phyloP scores from a whole-genome alignment of 2,797 vertebrate species.

The Neomorphus geoffroyi region DNA sequence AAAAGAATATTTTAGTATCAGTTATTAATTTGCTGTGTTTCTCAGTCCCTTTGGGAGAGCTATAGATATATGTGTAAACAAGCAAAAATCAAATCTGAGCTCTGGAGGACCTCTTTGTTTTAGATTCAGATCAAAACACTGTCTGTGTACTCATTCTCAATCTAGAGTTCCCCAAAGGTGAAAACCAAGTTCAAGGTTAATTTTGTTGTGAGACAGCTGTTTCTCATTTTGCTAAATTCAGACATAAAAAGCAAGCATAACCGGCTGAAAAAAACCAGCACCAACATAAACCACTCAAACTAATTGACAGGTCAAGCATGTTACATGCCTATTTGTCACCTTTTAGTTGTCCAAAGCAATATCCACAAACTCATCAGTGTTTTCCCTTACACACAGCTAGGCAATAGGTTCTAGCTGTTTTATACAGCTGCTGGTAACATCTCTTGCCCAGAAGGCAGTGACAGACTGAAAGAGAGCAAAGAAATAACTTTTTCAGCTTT shows the following conservation, averaged over 20 bases:
- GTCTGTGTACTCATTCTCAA: not conserved
- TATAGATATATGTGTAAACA: not conserved
- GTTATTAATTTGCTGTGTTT: not conserved
- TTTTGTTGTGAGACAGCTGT: not conserved
- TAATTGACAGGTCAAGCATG: not conserved
- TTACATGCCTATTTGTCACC: not conserved
- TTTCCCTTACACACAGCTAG: not conserved
- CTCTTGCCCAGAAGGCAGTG: conserved; percentile 50
- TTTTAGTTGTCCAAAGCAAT: conserved; percentile 8
- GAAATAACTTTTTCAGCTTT: conserved; percentile 58
- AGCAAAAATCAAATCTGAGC: not conserved
- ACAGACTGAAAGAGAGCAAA: conserved; percentile 47
- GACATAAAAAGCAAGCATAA: not conserved
- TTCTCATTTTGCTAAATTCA: not conserved
- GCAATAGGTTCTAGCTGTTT: not conserved
- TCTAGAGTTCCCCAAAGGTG: not conserved
- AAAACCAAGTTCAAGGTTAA: not conserved
- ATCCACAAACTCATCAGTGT: not conserved
- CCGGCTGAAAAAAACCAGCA: not conserved
- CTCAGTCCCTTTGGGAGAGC: not conserved
- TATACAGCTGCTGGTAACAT: not conserved
- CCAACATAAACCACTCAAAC: not conserved
- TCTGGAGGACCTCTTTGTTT: not conserved
- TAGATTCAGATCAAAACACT: not conserved
- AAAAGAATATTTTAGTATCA: not conserved